Conservation (phyloP, 2,888 invertebrate genomes). For the Podabrus alpinus region DNA sequence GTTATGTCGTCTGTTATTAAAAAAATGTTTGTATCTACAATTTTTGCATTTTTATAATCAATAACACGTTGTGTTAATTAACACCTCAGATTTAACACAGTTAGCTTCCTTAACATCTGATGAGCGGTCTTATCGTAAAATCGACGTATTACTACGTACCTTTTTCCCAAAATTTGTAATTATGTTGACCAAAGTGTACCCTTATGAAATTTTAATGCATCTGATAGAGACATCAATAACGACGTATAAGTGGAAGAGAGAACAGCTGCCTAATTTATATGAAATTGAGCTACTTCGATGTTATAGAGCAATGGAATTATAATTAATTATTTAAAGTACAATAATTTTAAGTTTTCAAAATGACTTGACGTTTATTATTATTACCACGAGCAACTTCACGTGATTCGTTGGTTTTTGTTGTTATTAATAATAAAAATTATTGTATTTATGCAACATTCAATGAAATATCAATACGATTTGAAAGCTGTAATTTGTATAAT, state of each 20-base stretch:
- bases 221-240: neutral
- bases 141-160: neutral
- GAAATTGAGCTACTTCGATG: neutral
- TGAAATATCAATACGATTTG: too few relatives aligned
- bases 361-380: too few relatives aligned
- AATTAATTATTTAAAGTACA: neutral
- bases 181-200: neutral
- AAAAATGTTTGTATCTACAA: too few relatives aligned
- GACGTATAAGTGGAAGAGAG: neutral
- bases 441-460: too few relatives aligned
- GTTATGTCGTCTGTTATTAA: too few relatives aligned
- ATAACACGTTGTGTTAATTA: too few relatives aligned
- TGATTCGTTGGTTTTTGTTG: too few relatives aligned
- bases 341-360: neutral
- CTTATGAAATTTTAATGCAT: neutral
- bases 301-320: neutral
- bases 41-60: too few relatives aligned
- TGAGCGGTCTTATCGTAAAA: neutral
- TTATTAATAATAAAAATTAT: too few relatives aligned
- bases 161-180: neutral
- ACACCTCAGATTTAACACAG: neutral
- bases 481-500: too few relatives aligned
- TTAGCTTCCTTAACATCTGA: neutral
- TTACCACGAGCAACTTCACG: too few relatives aligned
- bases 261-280: neutral